These are phyloP conservation scores for Aegotheles bennettii DNA, from an alignment of 2,113 vertebrate genomes.

Conservation along the genomic window DNA sequence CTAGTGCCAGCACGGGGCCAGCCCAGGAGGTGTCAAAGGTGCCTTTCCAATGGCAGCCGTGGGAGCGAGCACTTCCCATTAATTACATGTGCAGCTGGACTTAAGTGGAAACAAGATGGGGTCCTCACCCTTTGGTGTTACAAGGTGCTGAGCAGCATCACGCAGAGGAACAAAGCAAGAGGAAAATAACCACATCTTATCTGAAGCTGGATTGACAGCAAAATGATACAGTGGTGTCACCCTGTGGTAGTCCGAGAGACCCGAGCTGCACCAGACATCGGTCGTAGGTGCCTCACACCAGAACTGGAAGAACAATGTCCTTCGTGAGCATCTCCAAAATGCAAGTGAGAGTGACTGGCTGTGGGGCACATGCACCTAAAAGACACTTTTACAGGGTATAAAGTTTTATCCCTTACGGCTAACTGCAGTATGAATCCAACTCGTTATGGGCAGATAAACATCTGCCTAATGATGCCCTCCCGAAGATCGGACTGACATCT, in stretches of 20 bases:
- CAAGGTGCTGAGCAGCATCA: background rate
- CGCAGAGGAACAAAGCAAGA: background rate
- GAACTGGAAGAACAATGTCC: fast-evolving
- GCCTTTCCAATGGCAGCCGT: background rate
- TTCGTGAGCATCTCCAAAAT: fast-evolving
- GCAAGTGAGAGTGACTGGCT: background rate
- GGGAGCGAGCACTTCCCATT: background rate
- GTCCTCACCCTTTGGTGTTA: background rate
- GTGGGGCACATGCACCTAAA: background rate
- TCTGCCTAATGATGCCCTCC: background rate
- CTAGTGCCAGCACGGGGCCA: background rate
- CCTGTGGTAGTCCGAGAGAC: background rate
- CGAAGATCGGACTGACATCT: background rate
- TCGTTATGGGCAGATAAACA: background rate
- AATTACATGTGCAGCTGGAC: background rate
- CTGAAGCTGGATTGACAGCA: background rate
- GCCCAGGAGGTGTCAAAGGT: background rate
- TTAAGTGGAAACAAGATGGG: background rate
- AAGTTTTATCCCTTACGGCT: background rate
- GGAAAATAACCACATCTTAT: background rate
- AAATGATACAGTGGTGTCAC: background rate
- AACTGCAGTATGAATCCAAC: background rate
- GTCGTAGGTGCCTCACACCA: background rate
- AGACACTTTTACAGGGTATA: background rate
- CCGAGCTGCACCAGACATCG: background rate